Evolutionary conservation across 1,140 invertebrate genomes (phyloP).

Genomic region (Meloidogyne chitwoodi): DNA sequence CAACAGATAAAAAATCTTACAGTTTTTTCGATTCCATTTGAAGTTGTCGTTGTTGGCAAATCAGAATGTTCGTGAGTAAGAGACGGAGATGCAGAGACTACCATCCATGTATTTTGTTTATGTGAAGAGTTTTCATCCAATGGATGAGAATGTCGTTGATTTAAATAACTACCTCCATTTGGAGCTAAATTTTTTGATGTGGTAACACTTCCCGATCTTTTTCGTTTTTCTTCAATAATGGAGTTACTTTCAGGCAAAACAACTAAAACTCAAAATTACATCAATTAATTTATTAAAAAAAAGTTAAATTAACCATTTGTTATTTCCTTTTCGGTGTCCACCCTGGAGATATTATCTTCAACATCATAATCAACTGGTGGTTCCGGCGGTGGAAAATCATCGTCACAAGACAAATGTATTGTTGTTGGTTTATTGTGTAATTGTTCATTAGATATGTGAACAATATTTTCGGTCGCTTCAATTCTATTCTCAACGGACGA

Average conservation of each 20-base stretch:
- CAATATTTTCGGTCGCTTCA: not conserved
- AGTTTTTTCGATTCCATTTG: not conserved
- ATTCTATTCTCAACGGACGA: not conserved
- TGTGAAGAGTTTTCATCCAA: not conserved
- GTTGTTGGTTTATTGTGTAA: not conserved
- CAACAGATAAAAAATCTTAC: not conserved
- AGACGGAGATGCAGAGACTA: not conserved
- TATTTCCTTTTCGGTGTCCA: not conserved
- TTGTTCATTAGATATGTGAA: not conserved
- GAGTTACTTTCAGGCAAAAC: not conserved
- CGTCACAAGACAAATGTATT: not conserved
- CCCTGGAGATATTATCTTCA: conserved; percentile 1
- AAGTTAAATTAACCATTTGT: not conserved
- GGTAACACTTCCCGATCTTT: not conserved
- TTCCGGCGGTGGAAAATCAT: conserved; percentile 49
- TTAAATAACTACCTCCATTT: not conserved
- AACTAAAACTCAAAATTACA: no score
- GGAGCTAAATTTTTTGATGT: not conserved
- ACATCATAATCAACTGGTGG: conserved; percentile 58
- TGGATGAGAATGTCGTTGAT: not conserved
- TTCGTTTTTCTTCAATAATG: not conserved
- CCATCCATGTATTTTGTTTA: not conserved
- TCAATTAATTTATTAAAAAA: not conserved
- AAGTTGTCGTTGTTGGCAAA: not conserved
- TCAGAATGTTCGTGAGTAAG: not conserved